Evolutionary conservation across 1,140 invertebrate genomes (phyloP), one percentile per base, ranked within the genome.

Genomic region (Sinella curviseta): DNA sequence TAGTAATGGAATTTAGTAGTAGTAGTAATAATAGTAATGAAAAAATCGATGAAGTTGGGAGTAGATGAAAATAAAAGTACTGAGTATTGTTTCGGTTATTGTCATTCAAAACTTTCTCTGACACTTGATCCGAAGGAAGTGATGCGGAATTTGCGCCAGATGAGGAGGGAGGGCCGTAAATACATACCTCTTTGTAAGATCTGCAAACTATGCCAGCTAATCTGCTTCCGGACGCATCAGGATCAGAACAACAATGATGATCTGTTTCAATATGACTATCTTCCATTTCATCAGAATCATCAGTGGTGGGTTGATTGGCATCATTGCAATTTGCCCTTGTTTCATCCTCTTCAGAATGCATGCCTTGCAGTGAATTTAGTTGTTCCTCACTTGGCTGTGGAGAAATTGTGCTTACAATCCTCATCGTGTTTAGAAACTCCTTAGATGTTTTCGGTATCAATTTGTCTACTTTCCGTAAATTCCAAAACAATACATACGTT

Each of bases 141-240:
- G n/a, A n/a, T n/a, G n/a, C n/a, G n/a, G 26, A 65, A n/a, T 8
- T 4, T n/a, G 57, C 24, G 4, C 8, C 8, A 26, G 57, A 8
- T n/a, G 57, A 65, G 24, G 65, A 70, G 31, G 30, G 65, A 31
- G 26, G 2, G 26, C 65, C 65, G 31, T 31, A 70, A 17, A 70
- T 4, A 33, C 26, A 70, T 2, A 70, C 65, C n/a, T 70, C 65
- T n/a, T 70, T 70, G 65, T 70, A 70, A 31, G 65, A 70, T 70
- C 65, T 70, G 4, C 65, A 8, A 26, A 65, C 16, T 4, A 65
- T n/a, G 4, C 8, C 8, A 12, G 8, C 57, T 17, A 16, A n/a
- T n/a, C 26, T 14, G 57, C 24, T 26, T 65, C 14, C 57, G 8
- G 8, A 8, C 20, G 39, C 8, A 48, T 48, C 39, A 8, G 20